Conservation (phyloP, 1,140 invertebrate species). For the Microvelia longipes region DNA sequence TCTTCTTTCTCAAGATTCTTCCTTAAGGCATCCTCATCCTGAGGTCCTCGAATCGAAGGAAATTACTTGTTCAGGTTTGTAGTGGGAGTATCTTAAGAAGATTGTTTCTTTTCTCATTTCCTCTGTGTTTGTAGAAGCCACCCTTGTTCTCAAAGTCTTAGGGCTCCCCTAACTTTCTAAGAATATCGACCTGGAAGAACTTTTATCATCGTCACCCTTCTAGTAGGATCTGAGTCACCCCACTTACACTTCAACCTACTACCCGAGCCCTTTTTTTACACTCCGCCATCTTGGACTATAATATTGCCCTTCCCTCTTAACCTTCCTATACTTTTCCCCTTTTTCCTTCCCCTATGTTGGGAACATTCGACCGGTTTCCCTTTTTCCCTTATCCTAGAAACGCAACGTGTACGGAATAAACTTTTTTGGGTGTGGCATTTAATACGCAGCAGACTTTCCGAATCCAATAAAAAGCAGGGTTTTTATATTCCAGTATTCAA, state of each 20-base stretch:
- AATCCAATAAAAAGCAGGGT: too few relatives aligned
- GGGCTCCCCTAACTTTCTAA: background rate
- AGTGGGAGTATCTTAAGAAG: too few relatives aligned
- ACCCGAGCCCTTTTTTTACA: too few relatives aligned
- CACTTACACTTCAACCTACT: background rate
- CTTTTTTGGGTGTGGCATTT: background rate
- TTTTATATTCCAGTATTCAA: too few relatives aligned
- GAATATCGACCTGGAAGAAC: background rate
- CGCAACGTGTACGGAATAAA: too few relatives aligned
- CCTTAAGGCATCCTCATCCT: too few relatives aligned
- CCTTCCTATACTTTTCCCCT: background rate
- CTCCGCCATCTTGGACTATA: background rate
- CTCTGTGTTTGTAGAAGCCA: background rate
- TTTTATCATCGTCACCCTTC: background rate
- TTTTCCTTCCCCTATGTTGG: background rate
- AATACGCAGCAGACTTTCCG: too few relatives aligned
- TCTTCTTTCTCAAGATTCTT: too few relatives aligned
- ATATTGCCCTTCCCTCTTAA: background rate
- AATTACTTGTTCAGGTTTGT: too few relatives aligned
- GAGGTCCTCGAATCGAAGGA: too few relatives aligned
- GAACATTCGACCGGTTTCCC: background rate
- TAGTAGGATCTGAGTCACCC: background rate
- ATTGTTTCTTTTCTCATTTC: background rate
- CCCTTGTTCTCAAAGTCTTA: background rate
- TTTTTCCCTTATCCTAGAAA: background rate